Evolutionary conservation across 2,113 vertebrate species (phyloP).

Genomic region (Passer montanus): DNA sequence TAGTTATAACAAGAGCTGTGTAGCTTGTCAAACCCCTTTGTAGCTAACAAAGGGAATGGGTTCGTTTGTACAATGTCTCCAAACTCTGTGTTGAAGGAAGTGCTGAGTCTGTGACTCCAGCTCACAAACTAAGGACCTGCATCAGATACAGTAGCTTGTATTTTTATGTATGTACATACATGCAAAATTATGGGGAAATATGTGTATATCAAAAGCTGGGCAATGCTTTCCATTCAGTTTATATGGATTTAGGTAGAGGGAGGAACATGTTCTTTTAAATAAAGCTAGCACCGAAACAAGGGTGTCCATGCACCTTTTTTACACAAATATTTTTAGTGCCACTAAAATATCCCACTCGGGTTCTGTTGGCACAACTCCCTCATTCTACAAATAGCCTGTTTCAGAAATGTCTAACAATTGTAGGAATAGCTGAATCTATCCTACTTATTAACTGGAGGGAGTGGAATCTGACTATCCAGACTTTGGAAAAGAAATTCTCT

Average conservation of each 20-base stretch:
- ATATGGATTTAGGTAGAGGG: not conserved
- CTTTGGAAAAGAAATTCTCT: not conserved
- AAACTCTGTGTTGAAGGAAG: not conserved
- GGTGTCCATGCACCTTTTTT: not conserved
- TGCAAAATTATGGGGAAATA: not conserved
- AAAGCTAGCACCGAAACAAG: not conserved
- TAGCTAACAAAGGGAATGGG: not conserved
- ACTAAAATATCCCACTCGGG: not conserved
- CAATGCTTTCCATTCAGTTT: not conserved
- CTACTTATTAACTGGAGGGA: not conserved
- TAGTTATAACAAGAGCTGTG: not conserved
- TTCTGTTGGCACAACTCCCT: not conserved
- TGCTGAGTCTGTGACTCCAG: not conserved
- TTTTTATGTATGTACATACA: not conserved
- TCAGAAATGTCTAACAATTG: not conserved
- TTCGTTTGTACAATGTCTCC: not conserved
- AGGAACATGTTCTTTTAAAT: not conserved
- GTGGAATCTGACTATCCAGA: not conserved
- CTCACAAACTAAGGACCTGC: not conserved
- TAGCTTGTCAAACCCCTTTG: constrained; percentile 24
- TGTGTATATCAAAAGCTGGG: not conserved
- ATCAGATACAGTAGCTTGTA: not conserved
- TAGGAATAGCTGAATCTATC: not conserved
- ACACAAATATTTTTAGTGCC: not conserved
- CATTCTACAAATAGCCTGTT: not conserved